These are phyloP conservation scores for Pseudocheirus occidentalis DNA, from an alignment of 2,797 vertebrate genomes.

Conservation along the genomic window DNA sequence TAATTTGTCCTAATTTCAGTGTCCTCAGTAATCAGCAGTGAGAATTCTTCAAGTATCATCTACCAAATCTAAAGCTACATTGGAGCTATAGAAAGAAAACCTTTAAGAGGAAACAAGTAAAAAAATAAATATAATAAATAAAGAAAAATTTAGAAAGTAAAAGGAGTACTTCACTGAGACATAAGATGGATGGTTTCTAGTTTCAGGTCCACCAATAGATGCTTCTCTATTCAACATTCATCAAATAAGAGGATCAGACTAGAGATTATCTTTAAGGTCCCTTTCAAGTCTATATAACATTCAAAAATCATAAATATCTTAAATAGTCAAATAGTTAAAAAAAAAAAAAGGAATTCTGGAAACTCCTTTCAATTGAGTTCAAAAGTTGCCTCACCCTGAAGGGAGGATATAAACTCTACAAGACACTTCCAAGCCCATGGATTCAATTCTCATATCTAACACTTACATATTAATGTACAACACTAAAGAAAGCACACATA, in stretches of 20 bases:
- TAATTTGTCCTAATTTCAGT: background rate
- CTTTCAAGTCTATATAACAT: background rate
- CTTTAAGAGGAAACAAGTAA: background rate
- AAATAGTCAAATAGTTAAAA: background rate
- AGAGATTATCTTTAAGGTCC: background rate
- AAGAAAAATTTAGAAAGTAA: background rate
- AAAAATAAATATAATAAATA: background rate
- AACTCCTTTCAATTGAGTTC: background rate
- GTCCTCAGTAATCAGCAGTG: background rate
- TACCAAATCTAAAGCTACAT: background rate
- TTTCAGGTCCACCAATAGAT: background rate
- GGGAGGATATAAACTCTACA: background rate
- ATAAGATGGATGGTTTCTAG: background rate
- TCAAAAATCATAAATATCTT: background rate
- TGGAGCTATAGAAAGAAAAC: background rate
- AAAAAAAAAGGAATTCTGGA: background rate
- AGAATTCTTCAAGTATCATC: background rate
- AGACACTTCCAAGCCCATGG: background rate
- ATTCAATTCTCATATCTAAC: slow-evolving; percentile 9
- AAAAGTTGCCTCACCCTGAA: background rate
- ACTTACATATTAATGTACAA: slow-evolving; percentile 33
- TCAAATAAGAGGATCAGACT: background rate
- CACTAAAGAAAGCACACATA: slow-evolving; percentile 17
- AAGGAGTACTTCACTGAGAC: background rate
- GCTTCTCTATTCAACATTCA: background rate